Conservation (phyloP, 2,888 invertebrate genomes). For the Hesperia comma region DNA sequence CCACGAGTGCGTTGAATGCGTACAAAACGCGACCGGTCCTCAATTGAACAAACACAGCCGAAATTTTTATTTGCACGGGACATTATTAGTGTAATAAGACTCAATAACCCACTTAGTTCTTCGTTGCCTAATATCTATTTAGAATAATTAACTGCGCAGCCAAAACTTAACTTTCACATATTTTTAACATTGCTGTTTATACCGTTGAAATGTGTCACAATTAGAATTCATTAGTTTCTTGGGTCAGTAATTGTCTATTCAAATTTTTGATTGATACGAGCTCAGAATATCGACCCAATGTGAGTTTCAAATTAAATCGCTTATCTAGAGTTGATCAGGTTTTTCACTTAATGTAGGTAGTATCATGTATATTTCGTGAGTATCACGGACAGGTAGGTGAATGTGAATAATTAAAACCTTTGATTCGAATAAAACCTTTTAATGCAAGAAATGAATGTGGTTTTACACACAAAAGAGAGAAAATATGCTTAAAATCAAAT, state of each 20-base stretch:
- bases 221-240: not conserved
- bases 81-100: constrained; percentile 30
- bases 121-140: constrained; percentile 21
- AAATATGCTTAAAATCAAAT: not conserved
- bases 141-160: constrained; percentile 13
- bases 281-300: too few relatives aligned
- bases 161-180: constrained; percentile 13
- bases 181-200: too few relatives aligned
- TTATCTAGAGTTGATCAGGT: too few relatives aligned
- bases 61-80: constrained; percentile 50
- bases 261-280: not conserved
- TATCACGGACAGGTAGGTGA: too few relatives aligned
- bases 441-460: too few relatives aligned
- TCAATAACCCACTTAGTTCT: constrained; percentile 25
- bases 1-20: constrained; percentile 45
- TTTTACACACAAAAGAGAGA: too few relatives aligned
- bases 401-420: too few relatives aligned
- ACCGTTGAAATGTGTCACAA: not conserved
- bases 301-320: too few relatives aligned
- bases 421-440: too few relatives aligned
- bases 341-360: too few relatives aligned
- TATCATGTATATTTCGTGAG: too few relatives aligned
- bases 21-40: constrained; percentile 51
- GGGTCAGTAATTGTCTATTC: not conserved
- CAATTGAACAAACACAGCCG: constrained; percentile 61